These are phyloP conservation scores for Eulithis prunata DNA, from an alignment of 2,888 invertebrate species.

Conservation along the genomic window DNA sequence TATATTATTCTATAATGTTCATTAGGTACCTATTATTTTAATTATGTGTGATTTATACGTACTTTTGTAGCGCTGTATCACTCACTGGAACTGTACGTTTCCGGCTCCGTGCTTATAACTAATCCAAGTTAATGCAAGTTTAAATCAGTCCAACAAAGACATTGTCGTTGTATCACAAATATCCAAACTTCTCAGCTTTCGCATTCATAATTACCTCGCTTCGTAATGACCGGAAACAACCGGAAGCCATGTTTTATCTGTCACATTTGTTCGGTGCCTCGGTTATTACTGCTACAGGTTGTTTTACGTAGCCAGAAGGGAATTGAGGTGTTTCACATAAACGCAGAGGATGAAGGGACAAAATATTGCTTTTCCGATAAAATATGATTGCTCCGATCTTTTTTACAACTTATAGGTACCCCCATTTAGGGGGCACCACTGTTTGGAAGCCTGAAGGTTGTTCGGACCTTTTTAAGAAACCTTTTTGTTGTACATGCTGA, in stretches of 20 bases:
- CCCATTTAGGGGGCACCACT: conserved; percentile 43
- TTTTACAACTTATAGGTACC: conserved; percentile 64
- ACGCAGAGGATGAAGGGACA: conserved; percentile 49
- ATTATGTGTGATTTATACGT: no score
- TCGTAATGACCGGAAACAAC: no score
- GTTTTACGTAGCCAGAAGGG: conserved; percentile 63
- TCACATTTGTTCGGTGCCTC: background rate
- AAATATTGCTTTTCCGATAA: conserved; percentile 73
- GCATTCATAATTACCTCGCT: no score
- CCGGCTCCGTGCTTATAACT: no score
- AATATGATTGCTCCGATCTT: conserved; percentile 78
- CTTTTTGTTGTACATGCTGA: conserved; percentile 20
- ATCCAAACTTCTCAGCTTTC: no score
- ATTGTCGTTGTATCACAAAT: no score
- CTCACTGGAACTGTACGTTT: no score
- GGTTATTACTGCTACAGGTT: conserved; percentile 66
- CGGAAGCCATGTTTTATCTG: background rate
- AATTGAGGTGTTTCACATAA: conserved; percentile 65
- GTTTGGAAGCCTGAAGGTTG: conserved; percentile 39
- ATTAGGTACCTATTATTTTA: no score
- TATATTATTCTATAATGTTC: no score
- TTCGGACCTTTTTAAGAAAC: conserved; percentile 13
- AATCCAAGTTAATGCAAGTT: no score
- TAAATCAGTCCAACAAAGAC: no score
- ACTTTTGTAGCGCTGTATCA: no score